These are phyloP conservation scores for Maccullochella peelii DNA, from an alignment of 2,113 vertebrate genomes.

Conservation along the genomic window DNA sequence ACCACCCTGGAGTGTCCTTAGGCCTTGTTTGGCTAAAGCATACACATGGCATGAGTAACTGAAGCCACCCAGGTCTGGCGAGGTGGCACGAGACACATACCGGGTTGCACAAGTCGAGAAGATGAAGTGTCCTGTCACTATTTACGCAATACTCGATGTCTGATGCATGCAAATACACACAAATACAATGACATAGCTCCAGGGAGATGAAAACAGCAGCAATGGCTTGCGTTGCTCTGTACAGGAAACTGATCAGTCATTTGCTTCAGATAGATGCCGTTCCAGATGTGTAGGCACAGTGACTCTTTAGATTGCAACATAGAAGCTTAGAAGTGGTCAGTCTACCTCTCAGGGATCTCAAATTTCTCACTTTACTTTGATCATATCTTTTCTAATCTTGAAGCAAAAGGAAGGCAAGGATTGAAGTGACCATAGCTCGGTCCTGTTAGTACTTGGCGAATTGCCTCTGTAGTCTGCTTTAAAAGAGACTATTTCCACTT, in stretches of 20 bases:
- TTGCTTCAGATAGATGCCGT: slow-evolving; percentile 48
- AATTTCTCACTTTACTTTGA: slow-evolving; percentile 47
- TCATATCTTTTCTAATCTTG: slow-evolving; percentile 28
- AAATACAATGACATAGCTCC: slow-evolving; percentile 54
- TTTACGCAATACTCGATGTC: slow-evolving; percentile 66
- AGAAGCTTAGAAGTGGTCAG: slow-evolving; percentile 13
- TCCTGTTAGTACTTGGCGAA: slow-evolving; percentile 57
- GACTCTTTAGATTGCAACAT: slow-evolving; percentile 41
- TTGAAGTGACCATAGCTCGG: slow-evolving; percentile 52
- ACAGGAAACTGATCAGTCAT: slow-evolving; percentile 56
- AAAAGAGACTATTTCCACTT: slow-evolving; percentile 65
- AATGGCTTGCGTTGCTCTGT: slow-evolving; percentile 36
- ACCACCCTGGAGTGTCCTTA: slow-evolving; percentile 80
- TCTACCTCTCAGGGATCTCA: slow-evolving; percentile 28
- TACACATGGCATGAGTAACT: slow-evolving; percentile 81
- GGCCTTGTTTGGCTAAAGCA: slow-evolving; percentile 81
- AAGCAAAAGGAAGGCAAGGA: slow-evolving; percentile 34
- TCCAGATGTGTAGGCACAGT: slow-evolving; percentile 53
- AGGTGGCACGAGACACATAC: slow-evolving; percentile 75
- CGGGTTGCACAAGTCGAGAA: slow-evolving; percentile 65
- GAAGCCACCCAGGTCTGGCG: slow-evolving; percentile 78
- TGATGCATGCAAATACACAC: slow-evolving; percentile 59
- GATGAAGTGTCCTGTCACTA: slow-evolving; percentile 65
- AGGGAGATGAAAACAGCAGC: slow-evolving; percentile 56
- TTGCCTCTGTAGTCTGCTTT: slow-evolving; percentile 56